These are phyloP conservation scores for Phymanthus crucifer DNA, from an alignment of 92 coral and sea anemone genomes.

Conservation along the genomic window DNA sequence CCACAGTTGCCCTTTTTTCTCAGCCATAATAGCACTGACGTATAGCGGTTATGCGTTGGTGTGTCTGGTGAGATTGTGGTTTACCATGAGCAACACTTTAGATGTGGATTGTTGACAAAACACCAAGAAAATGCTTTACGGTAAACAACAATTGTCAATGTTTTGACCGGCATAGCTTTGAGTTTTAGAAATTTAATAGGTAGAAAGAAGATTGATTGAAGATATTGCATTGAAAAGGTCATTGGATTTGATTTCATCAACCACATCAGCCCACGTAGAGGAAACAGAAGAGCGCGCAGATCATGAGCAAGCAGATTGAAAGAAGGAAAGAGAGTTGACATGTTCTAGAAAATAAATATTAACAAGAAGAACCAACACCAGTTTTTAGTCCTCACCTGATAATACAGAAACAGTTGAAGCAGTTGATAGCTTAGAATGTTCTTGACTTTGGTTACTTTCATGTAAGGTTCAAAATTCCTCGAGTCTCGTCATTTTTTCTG, in stretches of 20 bases:
- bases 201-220: not conserved
- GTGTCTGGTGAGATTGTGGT: not conserved
- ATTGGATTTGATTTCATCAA: not conserved
- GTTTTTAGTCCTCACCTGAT: not conserved
- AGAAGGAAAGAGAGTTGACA: not conserved
- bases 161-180: not conserved
- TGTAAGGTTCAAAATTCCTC: not conserved
- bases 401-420: slow-evolving; percentile 8
- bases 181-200: not conserved
- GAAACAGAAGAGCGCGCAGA: not conserved
- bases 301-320: not conserved
- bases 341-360: not conserved
- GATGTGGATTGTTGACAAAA: not conserved
- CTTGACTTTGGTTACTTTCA: not conserved
- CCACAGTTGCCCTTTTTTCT: not conserved
- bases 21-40: not conserved
- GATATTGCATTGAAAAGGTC: not conserved
- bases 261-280: not conserved
- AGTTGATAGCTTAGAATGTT: not conserved
- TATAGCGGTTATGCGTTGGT: slow-evolving; percentile 1
- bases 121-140: not conserved
- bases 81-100: not conserved
- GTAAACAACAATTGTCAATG: not conserved
- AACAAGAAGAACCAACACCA: not conserved
- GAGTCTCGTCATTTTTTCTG: not conserved